phyloP scores from a whole-genome alignment of 2,888 invertebrate species.

The Drosophila limbata region DNA sequence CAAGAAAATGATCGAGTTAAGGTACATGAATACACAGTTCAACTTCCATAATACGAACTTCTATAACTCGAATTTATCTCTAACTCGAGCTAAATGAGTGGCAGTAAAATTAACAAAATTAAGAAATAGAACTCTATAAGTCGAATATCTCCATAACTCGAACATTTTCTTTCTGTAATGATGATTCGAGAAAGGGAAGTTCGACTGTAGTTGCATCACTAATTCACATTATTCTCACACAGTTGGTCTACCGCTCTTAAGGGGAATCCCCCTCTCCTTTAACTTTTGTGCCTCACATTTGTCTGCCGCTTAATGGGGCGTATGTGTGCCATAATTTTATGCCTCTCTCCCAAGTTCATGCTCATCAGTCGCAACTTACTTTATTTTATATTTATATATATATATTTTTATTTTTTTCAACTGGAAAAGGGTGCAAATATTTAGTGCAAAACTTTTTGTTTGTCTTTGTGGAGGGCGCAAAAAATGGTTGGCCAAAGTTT shows the following conservation, averaged over 20 bases:
- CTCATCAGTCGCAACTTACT: constrained; percentile 42
- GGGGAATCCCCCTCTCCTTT: neutral
- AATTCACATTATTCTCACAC: neutral
- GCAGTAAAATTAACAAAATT: too few relatives aligned
- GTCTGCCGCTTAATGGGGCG: constrained; percentile 73
- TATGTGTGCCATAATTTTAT: constrained; percentile 73
- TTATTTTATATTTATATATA: constrained; percentile 9
- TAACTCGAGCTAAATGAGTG: too few relatives aligned
- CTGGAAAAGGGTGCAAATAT: constrained; percentile 59
- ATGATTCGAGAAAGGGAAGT: too few relatives aligned
- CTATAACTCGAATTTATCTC: too few relatives aligned
- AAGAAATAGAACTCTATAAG: too few relatives aligned
- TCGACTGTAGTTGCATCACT: too few relatives aligned
- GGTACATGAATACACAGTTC: too few relatives aligned
- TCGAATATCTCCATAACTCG: too few relatives aligned
- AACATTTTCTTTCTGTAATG: too few relatives aligned
- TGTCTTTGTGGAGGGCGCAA: constrained; percentile 70
- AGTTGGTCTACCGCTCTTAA: neutral
- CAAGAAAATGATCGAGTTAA: too few relatives aligned
- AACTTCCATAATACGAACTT: too few relatives aligned
- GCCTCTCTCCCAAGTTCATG: constrained; percentile 37
- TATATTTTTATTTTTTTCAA: constrained; percentile 14
- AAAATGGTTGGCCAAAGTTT: constrained; percentile 80
- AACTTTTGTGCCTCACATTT: constrained; percentile 48
- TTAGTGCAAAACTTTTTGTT: constrained; percentile 78